A percentile compares a stretch with the other conserved stretches of the same genome.
Evolutionary conservation across 2,888 invertebrate genomes (phyloP).

Genomic region (Acleris laterana): DNA sequence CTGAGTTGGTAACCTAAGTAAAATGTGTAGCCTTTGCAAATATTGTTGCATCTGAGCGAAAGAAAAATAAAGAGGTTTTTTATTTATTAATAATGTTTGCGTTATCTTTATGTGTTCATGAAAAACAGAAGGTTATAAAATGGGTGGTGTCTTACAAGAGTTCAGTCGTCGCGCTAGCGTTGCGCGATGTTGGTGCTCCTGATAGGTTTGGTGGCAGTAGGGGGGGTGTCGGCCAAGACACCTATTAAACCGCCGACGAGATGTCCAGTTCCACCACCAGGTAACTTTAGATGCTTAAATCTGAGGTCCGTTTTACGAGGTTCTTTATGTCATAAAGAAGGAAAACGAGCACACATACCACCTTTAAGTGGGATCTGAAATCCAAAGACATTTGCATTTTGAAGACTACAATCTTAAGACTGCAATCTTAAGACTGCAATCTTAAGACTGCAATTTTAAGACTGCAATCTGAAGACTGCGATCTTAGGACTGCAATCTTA

Average conservation of each 20-base stretch:
- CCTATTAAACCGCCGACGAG: not conserved
- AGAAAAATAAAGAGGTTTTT: conserved; percentile 22
- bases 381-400: no score
- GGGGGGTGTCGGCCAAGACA: conserved; percentile 15
- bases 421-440: no score
- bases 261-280: conserved; percentile 5
- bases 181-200: conserved; percentile 20
- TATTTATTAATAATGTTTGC: conserved; percentile 15
- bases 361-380: no score
- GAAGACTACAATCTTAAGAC: no score
- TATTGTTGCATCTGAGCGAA: conserved; percentile 1
- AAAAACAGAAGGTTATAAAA: conserved; percentile 33
- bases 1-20: not conserved
- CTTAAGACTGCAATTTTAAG: no score
- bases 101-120: conserved; percentile 23
- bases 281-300: conserved; percentile 3
- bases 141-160: not conserved
- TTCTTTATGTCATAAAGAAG: no score
- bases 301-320: not conserved
- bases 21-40: conserved; percentile 10
- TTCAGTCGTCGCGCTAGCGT: conserved; percentile 10
- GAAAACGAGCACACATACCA: no score
- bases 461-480: no score
- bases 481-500: no score
- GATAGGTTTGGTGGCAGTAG: conserved; percentile 4